A percentile compares a stretch with the other conserved stretches of the same genome.
These are phyloP conservation scores for Callimorpha dominula DNA, from an alignment of 2,888 invertebrate genomes.

Conservation along the genomic window DNA sequence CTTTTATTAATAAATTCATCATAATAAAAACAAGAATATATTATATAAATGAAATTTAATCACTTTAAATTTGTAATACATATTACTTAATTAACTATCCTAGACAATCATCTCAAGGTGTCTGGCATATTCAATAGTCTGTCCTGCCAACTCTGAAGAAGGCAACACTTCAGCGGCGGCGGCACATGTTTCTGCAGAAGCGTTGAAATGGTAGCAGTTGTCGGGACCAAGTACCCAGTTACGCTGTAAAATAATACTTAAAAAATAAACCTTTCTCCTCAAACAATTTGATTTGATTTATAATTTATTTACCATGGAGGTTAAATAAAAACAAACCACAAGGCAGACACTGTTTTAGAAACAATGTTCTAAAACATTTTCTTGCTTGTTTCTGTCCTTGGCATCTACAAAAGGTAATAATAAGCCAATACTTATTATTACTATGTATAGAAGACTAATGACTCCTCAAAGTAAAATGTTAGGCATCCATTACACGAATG, in stretches of 20 bases:
- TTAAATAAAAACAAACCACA: neutral
- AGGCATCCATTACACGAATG: no score
- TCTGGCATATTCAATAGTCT: slow-evolving; percentile 98
- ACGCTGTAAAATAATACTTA: slow-evolving; percentile 81
- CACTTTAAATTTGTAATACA: slow-evolving; percentile 24
- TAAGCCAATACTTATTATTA: no score
- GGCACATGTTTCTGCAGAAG: slow-evolving; percentile 90
- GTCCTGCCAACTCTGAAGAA: slow-evolving; percentile 95
- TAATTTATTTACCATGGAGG: no score
- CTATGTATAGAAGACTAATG: no score
- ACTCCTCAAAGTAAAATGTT: no score
- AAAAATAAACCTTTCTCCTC: neutral
- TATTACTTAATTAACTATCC: slow-evolving; percentile 47
- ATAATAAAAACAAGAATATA: slow-evolving; percentile 12
- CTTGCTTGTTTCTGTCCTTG: no score
- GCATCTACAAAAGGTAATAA: no score
- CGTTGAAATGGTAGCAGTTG: slow-evolving; percentile 93
- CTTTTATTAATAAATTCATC: no score
- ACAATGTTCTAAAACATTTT: no score
- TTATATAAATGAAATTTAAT: slow-evolving; percentile 33
- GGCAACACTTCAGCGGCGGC: slow-evolving; percentile 89
- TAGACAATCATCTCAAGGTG: slow-evolving; percentile 99
- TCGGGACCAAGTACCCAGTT: slow-evolving; percentile 93
- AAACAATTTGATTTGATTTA: no score
- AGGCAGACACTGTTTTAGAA: no score